Evolutionary conservation across 2,797 vertebrate genomes (phyloP).

Genomic region (Syngnathus rostellatus): DNA sequence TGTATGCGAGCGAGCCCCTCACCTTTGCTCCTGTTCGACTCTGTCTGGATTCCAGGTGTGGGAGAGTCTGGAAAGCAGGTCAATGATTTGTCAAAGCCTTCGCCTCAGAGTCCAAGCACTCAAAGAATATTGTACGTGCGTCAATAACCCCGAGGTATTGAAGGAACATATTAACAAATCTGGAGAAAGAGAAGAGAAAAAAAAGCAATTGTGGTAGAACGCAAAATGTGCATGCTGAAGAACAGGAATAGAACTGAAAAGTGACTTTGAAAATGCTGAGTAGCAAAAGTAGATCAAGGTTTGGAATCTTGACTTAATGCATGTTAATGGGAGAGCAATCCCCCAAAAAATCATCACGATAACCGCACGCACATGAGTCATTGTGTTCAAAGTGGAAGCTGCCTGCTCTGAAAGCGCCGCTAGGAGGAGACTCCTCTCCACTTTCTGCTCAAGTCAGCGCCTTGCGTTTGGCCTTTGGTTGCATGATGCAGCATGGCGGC

Average conservation of each 20-base stretch:
- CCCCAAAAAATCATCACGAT: too few relatives aligned
- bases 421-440: background rate
- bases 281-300: too few relatives aligned
- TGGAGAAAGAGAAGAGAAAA: background rate
- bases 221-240: background rate
- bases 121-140: background rate
- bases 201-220: background rate
- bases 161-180: background rate
- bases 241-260: too few relatives aligned
- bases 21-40: conserved; percentile 26
- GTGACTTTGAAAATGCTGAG: too few relatives aligned
- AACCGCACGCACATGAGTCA: background rate
- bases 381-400: too few relatives aligned
- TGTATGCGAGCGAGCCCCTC: conserved; percentile 32
- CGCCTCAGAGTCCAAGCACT: conserved; percentile 29
- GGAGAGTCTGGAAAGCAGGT: conserved; percentile 54
- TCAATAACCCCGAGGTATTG: background rate
- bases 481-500: too few relatives aligned
- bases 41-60: conserved; percentile 55
- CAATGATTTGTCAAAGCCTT: conserved; percentile 56
- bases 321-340: too few relatives aligned
- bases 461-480: too few relatives aligned
- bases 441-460: background rate
- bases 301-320: too few relatives aligned
- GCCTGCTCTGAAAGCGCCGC: background rate